Conservation (phyloP, 2,113 vertebrate species). For the Chunga burmeisteri region DNA sequence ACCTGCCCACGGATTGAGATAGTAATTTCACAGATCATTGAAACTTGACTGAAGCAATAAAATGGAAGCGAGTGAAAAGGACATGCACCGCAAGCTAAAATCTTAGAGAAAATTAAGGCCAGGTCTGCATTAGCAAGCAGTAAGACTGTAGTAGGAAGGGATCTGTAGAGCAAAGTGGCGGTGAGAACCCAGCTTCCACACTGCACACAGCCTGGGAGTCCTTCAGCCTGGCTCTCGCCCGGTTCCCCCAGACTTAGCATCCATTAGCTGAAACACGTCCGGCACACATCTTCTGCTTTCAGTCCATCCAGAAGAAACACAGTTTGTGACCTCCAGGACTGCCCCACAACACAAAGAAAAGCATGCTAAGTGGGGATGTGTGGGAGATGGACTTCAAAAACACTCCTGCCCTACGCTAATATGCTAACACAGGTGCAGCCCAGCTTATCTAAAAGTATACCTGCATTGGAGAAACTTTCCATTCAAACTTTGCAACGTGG, state of each 20-base stretch:
- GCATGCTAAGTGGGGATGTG: not conserved
- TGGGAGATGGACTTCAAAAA: not conserved
- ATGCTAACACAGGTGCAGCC: not conserved
- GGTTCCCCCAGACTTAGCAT: not conserved
- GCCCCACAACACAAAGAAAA: not conserved
- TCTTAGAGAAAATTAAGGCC: not conserved
- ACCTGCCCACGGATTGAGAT: not conserved
- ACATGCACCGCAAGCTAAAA: not conserved
- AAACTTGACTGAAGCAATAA: not conserved
- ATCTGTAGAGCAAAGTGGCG: not conserved
- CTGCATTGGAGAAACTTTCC: not conserved
- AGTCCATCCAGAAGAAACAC: not conserved
- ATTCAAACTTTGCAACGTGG: not conserved
- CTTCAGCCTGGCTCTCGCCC: rapidly evolving
- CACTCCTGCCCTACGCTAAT: rapidly evolving
- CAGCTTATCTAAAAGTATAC: not conserved
- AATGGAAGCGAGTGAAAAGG: slow-evolving; percentile 5
- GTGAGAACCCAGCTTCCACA: not conserved
- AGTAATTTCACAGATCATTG: not conserved
- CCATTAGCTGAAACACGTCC: rapidly evolving
- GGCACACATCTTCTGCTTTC: not conserved
- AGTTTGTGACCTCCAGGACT: not conserved
- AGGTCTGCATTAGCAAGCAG: not conserved
- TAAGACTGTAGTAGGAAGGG: not conserved
- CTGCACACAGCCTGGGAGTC: rapidly evolving